Percentiles rank a stretch among this genome's conserved stretches.
Conservation (phyloP, 2,797 vertebrate species). For the Phoxinus dragarum region DNA sequence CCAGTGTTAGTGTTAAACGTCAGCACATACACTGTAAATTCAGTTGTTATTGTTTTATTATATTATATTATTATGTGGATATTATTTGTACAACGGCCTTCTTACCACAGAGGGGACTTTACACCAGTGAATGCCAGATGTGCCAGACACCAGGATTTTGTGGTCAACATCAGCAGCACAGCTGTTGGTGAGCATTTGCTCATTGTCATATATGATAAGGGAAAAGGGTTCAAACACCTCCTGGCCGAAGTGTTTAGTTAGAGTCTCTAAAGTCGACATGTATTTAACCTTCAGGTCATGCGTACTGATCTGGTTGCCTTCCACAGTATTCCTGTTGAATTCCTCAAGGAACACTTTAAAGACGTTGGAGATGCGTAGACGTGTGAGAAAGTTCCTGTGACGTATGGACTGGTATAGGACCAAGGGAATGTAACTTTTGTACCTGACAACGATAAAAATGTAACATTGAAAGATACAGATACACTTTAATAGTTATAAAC, state of each 20-base stretch:
- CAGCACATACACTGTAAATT: neutral
- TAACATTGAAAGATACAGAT: neutral
- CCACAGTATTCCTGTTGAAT: slow-evolving; percentile 87
- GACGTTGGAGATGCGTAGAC: slow-evolving; percentile 84
- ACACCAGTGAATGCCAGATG: slow-evolving; percentile 83
- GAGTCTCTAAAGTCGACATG: slow-evolving; percentile 84
- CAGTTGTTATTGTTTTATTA: neutral
- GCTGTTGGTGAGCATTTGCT: slow-evolving; percentile 62
- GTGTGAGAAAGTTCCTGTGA: slow-evolving; percentile 84
- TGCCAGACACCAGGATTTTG: slow-evolving; percentile 83
- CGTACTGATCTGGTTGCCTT: slow-evolving; percentile 77
- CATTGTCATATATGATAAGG: slow-evolving; percentile 80
- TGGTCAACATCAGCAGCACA: slow-evolving; percentile 61
- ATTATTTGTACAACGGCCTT: neutral
- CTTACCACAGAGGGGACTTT: slow-evolving; percentile 75
- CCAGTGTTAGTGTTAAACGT: neutral
- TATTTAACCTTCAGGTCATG: slow-evolving; percentile 88
- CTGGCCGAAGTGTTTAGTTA: slow-evolving; percentile 82
- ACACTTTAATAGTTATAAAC: neutral
- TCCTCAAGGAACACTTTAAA: slow-evolving; percentile 87
- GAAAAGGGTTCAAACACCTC: slow-evolving; percentile 79
- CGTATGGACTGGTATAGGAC: slow-evolving; percentile 82
- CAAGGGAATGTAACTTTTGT: slow-evolving; percentile 85
- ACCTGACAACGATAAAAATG: slow-evolving; percentile 68
- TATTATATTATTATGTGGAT: neutral